Conservation (phyloP, 2,113 vertebrate genomes). For the Bubalus kerabau region DNA sequence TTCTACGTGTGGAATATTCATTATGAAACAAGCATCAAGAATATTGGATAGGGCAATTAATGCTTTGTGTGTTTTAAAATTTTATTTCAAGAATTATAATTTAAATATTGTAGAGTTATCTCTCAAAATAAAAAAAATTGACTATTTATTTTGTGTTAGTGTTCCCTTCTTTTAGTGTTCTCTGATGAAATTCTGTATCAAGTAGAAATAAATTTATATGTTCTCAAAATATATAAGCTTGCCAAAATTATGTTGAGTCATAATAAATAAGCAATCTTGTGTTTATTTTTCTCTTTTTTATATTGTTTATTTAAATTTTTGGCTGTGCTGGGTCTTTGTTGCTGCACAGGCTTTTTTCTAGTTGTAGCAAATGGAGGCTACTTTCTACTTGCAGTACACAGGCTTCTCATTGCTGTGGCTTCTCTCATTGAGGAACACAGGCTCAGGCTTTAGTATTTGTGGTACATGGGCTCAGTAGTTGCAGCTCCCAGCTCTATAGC, state of each 20-base stretch:
- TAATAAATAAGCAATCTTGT: background rate
- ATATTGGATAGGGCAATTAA: background rate
- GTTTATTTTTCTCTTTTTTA: background rate
- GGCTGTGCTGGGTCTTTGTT: background rate
- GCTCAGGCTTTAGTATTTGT: background rate
- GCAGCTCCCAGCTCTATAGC: background rate
- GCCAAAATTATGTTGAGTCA: background rate
- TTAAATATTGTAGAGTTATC: background rate
- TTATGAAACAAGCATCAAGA: background rate
- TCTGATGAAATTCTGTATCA: background rate
- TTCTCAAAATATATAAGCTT: background rate
- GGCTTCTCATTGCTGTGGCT: background rate
- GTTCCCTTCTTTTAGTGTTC: background rate
- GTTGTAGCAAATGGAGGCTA: background rate
- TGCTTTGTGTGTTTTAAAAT: constrained; percentile 5
- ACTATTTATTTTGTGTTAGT: background rate
- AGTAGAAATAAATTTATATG: background rate
- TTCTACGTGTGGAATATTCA: background rate
- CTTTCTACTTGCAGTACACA: background rate
- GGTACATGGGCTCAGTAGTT: background rate
- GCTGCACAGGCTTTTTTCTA: background rate
- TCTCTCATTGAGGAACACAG: background rate
- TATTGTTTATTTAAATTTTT: background rate
- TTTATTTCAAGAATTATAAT: constrained; percentile 17
- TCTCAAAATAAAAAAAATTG: background rate